Percentiles rank a stretch among this genome's conserved stretches.
phyloP scores from a whole-genome alignment of 2,797 vertebrate species.

The Sebastes jordani region DNA sequence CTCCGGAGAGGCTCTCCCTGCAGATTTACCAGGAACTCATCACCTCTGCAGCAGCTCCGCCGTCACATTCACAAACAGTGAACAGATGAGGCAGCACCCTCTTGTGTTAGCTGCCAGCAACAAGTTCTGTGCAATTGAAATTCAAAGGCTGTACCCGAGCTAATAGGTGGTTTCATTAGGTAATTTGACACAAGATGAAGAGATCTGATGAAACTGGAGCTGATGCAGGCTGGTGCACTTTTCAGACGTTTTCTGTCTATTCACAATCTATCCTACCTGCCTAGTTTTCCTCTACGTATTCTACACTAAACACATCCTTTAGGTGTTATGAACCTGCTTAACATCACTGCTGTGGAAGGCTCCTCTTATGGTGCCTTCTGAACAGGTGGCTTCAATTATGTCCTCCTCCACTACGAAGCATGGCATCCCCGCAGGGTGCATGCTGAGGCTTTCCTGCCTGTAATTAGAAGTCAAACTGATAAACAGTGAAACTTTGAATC shows the following conservation, averaged over 20 bases:
- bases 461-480: not conserved
- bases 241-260: too few relatives aligned
- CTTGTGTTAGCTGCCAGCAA: constrained; percentile 36
- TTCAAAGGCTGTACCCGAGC: not conserved
- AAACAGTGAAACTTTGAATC: not conserved
- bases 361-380: not conserved
- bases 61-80: not conserved
- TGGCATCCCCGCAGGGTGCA: not conserved
- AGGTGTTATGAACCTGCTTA: not conserved
- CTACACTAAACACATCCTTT: not conserved
- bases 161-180: not conserved
- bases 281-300: rapidly evolving
- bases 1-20: not conserved
- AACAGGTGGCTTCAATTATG: constrained; percentile 11
- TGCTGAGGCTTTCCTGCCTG: not conserved
- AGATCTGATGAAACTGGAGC: not conserved
- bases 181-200: not conserved
- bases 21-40: not conserved
- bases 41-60: constrained; percentile 6
- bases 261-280: not conserved
- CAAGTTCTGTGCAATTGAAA: not conserved
- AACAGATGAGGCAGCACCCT: constrained; percentile 50
- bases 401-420: not conserved
- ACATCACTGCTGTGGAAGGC: not conserved
- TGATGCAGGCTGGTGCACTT: not conserved